Conservation (phyloP, 1,140 invertebrate genomes). For the Lasaia peninsularis region DNA sequence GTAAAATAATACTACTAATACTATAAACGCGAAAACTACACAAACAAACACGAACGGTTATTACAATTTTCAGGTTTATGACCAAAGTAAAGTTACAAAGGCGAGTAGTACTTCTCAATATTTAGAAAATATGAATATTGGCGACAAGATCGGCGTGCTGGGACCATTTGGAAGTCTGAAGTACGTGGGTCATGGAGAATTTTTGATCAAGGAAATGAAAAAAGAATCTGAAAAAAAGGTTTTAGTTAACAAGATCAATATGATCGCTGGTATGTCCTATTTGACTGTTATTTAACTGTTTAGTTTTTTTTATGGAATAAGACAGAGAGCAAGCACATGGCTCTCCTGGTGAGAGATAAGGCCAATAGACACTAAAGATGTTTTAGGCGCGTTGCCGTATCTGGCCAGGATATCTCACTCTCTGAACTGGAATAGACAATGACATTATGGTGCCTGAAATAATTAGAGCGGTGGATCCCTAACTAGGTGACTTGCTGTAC, state of each 20-base stretch:
- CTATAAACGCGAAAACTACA: not conserved
- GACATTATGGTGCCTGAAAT: no score
- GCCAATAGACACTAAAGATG: no score
- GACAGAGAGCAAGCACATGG: no score
- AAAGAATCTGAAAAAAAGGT: slow-evolving; percentile 87
- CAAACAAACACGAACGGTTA: not conserved
- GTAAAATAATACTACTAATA: no score
- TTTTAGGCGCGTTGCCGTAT: no score
- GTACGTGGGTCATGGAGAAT: slow-evolving; percentile 87
- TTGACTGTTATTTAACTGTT: no score
- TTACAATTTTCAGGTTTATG: slow-evolving; percentile 87
- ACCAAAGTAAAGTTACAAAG: slow-evolving; percentile 97
- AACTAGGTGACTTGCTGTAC: no score
- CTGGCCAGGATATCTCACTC: no score
- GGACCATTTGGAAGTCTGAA: slow-evolving; percentile 94
- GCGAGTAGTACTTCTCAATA: slow-evolving; percentile 98
- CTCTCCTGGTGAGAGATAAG: no score
- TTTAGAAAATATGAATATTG: slow-evolving; percentile 92
- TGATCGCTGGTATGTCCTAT: slow-evolving; percentile 86
- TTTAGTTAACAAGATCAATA: slow-evolving; percentile 85
- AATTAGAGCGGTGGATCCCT: no score
- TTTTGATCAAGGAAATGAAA: slow-evolving; percentile 92
- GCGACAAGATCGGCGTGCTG: slow-evolving; percentile 94
- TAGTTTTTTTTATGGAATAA: no score
- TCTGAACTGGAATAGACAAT: no score